Evolutionary conservation across 2,888 invertebrate species (phyloP).

Genomic region (Parnassius orleans): DNA sequence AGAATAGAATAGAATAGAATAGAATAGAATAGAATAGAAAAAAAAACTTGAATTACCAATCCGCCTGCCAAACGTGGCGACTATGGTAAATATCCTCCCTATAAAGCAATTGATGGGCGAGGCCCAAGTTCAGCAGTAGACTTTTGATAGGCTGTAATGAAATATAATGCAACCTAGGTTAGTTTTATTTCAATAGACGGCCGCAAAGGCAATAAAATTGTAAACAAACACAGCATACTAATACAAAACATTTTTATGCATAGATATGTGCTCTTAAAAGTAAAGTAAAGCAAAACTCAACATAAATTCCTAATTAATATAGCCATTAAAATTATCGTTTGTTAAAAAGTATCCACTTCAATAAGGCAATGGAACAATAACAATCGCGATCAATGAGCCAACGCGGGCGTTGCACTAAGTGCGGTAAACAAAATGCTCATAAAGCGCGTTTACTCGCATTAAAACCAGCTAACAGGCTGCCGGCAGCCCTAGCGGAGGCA

Average conservation of each 20-base stretch:
- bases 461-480: slow-evolving; percentile 34
- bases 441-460: slow-evolving; percentile 39
- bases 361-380: slow-evolving; percentile 13
- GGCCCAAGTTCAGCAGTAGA: too few relatives aligned
- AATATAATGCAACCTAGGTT: too few relatives aligned
- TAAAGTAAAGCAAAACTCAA: not conserved
- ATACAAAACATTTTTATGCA: not conserved
- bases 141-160: too few relatives aligned
- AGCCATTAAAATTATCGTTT: slow-evolving; percentile 1
- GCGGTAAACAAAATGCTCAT: slow-evolving; percentile 33
- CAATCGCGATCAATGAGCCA: slow-evolving; percentile 14
- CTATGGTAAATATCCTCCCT: too few relatives aligned
- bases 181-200: too few relatives aligned
- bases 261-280: too few relatives aligned
- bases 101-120: too few relatives aligned
- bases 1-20: too few relatives aligned
- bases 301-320: not conserved
- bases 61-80: too few relatives aligned
- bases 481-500: slow-evolving; percentile 74
- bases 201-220: too few relatives aligned
- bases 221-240: not conserved
- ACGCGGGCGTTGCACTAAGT: slow-evolving; percentile 6
- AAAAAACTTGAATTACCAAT: too few relatives aligned
- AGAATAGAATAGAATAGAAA: too few relatives aligned
- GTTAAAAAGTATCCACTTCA: slow-evolving; percentile 11